Evolutionary conservation across 2,113 vertebrate species (phyloP), one percentile per base, ranked within the genome.

Genomic region (Crotalus horridus): DNA sequence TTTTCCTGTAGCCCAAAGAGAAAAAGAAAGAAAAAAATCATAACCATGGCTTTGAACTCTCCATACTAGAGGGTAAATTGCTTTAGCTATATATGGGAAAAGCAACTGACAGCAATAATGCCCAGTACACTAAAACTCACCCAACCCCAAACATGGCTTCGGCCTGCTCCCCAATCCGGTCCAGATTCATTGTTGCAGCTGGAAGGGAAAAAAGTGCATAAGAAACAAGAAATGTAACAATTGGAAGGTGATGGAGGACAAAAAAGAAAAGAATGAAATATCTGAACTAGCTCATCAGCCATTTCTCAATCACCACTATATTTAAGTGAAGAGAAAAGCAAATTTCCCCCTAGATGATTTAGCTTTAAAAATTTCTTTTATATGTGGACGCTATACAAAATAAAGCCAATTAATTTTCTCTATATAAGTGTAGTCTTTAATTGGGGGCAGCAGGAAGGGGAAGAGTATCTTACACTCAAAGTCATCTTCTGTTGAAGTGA

Each of bases 81-180:
- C 20, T n/a, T 15, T 10, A 54, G 11, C 1, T 43, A 89, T 20
- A 0, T 56, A 90, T 29, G 13, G 13, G 91, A 95, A 90, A 92
- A 48, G 26, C 74, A 91, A 92, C 89, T 3, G 13, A 21, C 26
- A 13, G 13, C 20, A 48, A 33, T 56, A 53, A 61, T 51, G 33
- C 48, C 90, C 17, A 1, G 0, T 23, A 90, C 15, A 51, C 6
- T 58, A 59, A 39, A 59, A 89, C 98, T 97, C 97, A 99, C 99
- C 99, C 99, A 15, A 99, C 98, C 95, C 99, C 98, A 29, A 99
- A 99, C 99, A 99, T 99, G 94, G 99, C 99, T 94, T 99, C 99
- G 0, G 99, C 99, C 43, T 99, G 99, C 93, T 99, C 99, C n/a
- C 99, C 99, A 0, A 99, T 99, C 64, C 97, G 97, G 86, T 98